A percentile compares a stretch with the other conserved stretches of the same genome.
phyloP scores from a whole-genome alignment of 2,888 invertebrate genomes.

The Stenolophus ochropezus region DNA sequence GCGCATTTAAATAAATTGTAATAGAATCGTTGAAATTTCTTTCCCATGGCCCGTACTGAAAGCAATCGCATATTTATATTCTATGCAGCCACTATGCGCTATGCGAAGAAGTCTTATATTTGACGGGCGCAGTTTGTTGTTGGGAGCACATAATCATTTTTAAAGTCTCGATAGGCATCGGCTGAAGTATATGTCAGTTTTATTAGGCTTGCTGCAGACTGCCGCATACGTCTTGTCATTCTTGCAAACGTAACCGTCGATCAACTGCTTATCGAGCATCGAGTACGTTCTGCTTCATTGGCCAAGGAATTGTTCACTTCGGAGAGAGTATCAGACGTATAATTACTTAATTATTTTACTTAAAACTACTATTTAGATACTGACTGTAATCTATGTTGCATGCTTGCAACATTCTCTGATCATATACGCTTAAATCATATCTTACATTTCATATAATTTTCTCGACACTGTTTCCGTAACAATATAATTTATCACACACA shows the following conservation, averaged over 20 bases:
- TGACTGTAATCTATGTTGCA: background rate
- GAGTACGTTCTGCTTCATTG: conserved; percentile 53
- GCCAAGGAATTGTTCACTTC: conserved; percentile 24
- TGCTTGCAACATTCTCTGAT: background rate
- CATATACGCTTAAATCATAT: background rate
- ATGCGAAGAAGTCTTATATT: background rate
- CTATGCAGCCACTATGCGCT: too few species aligned
- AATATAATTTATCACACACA: background rate
- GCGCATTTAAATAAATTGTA: too few species aligned
- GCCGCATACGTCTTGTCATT: conserved; percentile 46
- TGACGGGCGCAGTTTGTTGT: conserved; percentile 34
- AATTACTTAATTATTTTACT: conserved; percentile 20
- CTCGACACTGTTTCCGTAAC: background rate
- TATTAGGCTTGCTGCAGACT: conserved; percentile 66
- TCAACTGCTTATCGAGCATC: conserved; percentile 33
- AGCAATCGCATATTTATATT: too few species aligned
- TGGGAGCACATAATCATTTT: conserved; percentile 40
- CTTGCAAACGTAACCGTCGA: conserved; percentile 47
- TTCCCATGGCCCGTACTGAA: too few species aligned
- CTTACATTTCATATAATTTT: background rate
- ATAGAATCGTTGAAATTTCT: too few species aligned
- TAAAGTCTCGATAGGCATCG: conserved; percentile 49
- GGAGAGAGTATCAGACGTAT: background rate
- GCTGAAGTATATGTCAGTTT: conserved; percentile 60
- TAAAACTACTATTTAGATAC: background rate